Evolutionary conservation across 2,113 vertebrate species (phyloP).

Genomic region (Ailurus styani): DNA sequence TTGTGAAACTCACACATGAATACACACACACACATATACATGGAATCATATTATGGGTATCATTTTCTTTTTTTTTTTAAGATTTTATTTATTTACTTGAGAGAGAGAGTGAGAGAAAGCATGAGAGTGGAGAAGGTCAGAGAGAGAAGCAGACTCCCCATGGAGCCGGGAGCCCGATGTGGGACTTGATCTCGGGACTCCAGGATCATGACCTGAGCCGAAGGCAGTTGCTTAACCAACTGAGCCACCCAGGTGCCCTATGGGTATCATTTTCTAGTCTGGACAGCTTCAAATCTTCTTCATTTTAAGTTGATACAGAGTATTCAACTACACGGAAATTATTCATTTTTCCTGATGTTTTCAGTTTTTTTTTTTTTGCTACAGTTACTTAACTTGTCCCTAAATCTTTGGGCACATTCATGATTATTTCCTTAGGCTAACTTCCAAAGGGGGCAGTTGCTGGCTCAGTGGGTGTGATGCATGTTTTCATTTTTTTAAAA

Average conservation of each 20-base stretch:
- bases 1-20: not conserved
- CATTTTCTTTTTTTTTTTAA: too few relatives aligned
- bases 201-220: too few relatives aligned
- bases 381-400: not conserved
- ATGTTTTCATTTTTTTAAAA: not conserved
- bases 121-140: too few relatives aligned
- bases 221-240: too few relatives aligned
- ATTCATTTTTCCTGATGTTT: not conserved
- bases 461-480: not conserved
- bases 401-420: not conserved
- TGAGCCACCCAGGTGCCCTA: too few relatives aligned
- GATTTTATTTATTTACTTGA: too few relatives aligned
- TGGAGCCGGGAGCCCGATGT: too few relatives aligned
- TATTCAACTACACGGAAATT: not conserved
- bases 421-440: not conserved
- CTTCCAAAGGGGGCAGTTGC: not conserved
- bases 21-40: not conserved
- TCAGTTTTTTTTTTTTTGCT: not conserved
- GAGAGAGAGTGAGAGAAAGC: too few relatives aligned
- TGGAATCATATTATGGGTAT: not conserved
- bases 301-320: not conserved
- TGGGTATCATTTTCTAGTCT: not conserved
- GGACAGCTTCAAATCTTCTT: not conserved
- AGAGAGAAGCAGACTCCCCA: too few relatives aligned
- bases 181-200: too few relatives aligned